These are phyloP conservation scores for Myrmecophaga tridactyla DNA, from an alignment of 2,113 vertebrate genomes.

Conservation along the genomic window DNA sequence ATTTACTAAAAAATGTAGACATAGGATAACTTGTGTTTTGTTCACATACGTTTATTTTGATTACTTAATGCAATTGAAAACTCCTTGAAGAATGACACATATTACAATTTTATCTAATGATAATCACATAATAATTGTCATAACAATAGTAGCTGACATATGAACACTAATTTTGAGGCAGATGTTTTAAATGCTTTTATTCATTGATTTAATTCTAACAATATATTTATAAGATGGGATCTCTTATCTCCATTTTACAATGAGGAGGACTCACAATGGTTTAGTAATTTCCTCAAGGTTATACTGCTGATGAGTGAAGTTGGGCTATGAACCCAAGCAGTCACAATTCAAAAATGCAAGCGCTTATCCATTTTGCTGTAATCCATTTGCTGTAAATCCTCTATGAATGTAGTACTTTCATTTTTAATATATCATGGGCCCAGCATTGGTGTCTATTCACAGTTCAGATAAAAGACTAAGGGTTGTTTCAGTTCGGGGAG, in stretches of 20 bases:
- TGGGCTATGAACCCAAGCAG: background rate
- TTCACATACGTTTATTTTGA: constrained; percentile 19
- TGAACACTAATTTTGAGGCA: constrained; percentile 22
- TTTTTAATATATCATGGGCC: background rate
- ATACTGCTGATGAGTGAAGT: background rate
- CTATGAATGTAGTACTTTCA: constrained; percentile 27
- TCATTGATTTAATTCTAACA: background rate
- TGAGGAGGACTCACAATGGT: constrained; percentile 4
- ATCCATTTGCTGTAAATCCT: background rate
- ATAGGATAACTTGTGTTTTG: constrained; percentile 35
- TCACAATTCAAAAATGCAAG: background rate
- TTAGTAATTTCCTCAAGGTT: constrained; percentile 38
- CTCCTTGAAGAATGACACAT: background rate
- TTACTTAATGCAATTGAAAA: background rate
- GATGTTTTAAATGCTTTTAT: constrained; percentile 44
- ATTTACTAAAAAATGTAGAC: constrained; percentile 26
- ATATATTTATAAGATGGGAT: constrained; percentile 17
- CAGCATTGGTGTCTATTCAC: constrained; percentile 4
- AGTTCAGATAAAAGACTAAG: constrained; percentile 41
- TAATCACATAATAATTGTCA: background rate
- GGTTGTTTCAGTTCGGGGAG: background rate
- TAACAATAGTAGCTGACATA: background rate
- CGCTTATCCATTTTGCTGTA: background rate
- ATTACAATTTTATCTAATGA: constrained; percentile 22
- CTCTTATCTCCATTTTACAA: constrained; percentile 40